These are phyloP conservation scores for Zenarchopterus dispar DNA, from an alignment of 2,797 vertebrate species.

Conservation along the genomic window DNA sequence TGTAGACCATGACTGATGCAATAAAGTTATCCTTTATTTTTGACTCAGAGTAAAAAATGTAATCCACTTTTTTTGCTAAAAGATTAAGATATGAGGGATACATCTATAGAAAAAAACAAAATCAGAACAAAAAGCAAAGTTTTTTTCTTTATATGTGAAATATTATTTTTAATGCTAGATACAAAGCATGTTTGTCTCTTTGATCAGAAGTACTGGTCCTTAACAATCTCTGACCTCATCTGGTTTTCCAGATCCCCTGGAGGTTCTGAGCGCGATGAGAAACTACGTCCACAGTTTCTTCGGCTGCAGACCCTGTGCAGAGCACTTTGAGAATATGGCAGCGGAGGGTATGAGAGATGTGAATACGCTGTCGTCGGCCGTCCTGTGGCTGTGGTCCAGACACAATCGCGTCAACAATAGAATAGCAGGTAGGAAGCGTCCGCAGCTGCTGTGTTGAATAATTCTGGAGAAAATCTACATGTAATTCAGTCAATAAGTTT, in stretches of 20 bases:
- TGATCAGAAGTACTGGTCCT: too few relatives aligned
- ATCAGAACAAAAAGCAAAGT: too few relatives aligned
- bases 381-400: conserved; percentile 90
- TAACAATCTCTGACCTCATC: too few relatives aligned
- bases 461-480: neutral
- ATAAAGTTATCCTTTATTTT: conserved; percentile 8
- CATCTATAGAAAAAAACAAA: neutral
- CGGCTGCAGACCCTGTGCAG: conserved; percentile 87
- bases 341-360: conserved; percentile 78
- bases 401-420: conserved; percentile 93
- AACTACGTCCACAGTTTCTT: conserved; percentile 88
- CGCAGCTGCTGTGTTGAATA: neutral
- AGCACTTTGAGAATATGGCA: conserved; percentile 91
- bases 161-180: too few relatives aligned
- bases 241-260: conserved; percentile 74
- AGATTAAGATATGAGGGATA: neutral
- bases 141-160: too few relatives aligned
- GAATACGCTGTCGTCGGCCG: conserved; percentile 49
- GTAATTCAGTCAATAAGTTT: too few relatives aligned
- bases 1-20: neutral
- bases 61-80: neutral
- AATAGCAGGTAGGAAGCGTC: conserved; percentile 83
- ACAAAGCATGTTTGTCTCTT: too few relatives aligned
- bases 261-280: conserved; percentile 87
- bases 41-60: neutral